Evolutionary conservation across 2,888 invertebrate species (phyloP).

Genomic region (Watsonalla cultraria): DNA sequence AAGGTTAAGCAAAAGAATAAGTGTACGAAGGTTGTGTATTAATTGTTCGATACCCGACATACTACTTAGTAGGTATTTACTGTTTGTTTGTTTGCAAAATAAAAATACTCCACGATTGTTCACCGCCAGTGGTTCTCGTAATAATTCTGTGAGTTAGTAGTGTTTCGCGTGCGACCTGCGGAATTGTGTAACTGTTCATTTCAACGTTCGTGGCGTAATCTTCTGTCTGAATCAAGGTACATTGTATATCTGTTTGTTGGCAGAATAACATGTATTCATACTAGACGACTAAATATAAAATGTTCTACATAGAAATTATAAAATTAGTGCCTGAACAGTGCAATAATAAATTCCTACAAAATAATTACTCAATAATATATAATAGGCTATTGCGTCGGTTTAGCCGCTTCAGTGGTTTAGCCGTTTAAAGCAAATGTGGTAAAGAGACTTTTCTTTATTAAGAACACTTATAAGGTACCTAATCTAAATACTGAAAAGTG

Average conservation of each 20-base stretch:
- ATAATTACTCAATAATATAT: no score
- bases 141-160: conserved; percentile 1
- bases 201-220: conserved; percentile 1
- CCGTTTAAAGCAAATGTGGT: no score
- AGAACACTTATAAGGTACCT: no score
- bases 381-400: no score
- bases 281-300: no score
- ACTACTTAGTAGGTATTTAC: not conserved
- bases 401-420: no score
- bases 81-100: not conserved
- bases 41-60: not conserved
- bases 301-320: no score
- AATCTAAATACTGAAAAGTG: no score
- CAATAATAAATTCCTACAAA: no score
- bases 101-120: not conserved
- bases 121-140: conserved; percentile 1
- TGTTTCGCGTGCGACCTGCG: conserved; percentile 1
- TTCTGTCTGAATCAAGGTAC: not conserved
- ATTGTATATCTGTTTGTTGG: not conserved
- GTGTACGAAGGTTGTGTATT: not conserved
- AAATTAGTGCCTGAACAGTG: no score
- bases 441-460: no score
- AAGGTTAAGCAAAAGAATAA: not conserved
- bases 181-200: conserved; percentile 2
- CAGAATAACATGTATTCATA: no score